Percentiles rank a stretch among this genome's conserved stretches.
Evolutionary conservation across 2,888 invertebrate species (phyloP).

Genomic region (Lasioglossum figueresi): DNA sequence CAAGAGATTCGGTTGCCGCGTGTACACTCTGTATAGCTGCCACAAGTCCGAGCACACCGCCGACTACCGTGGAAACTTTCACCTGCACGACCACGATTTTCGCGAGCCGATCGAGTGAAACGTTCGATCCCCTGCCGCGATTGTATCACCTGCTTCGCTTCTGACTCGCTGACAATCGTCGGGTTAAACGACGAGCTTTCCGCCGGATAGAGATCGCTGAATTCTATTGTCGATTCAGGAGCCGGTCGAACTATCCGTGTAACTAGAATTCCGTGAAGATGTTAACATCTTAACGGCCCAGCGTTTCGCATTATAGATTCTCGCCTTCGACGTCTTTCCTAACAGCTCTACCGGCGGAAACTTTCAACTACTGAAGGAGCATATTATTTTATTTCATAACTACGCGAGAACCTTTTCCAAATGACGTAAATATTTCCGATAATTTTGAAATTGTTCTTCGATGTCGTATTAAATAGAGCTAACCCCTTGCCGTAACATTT

Average conservation of each 20-base stretch:
- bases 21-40: not conserved
- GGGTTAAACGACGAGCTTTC: conserved; percentile 27
- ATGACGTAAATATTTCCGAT: no score
- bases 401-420: no score
- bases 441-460: not conserved
- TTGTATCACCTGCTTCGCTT: conserved; percentile 39
- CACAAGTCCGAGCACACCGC: not conserved
- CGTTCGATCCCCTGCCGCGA: conserved; percentile 35
- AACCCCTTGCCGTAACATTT: no score
- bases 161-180: conserved; percentile 22
- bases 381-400: not conserved
- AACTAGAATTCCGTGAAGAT: conserved; percentile 14
- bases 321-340: not conserved
- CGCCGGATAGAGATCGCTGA: conserved; percentile 18
- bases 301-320: not conserved
- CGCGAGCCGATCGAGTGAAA: conserved; percentile 54
- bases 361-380: not conserved
- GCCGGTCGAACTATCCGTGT: not conserved
- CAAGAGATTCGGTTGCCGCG: conserved; percentile 32
- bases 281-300: not conserved
- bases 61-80: conserved; percentile 58
- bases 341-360: not conserved
- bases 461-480: no score
- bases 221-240: not conserved
- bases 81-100: conserved; percentile 55